Percentiles rank a stretch among this genome's conserved stretches.
Conservation (phyloP, 2,888 invertebrate genomes). For the Tenthredo distinguenda region DNA sequence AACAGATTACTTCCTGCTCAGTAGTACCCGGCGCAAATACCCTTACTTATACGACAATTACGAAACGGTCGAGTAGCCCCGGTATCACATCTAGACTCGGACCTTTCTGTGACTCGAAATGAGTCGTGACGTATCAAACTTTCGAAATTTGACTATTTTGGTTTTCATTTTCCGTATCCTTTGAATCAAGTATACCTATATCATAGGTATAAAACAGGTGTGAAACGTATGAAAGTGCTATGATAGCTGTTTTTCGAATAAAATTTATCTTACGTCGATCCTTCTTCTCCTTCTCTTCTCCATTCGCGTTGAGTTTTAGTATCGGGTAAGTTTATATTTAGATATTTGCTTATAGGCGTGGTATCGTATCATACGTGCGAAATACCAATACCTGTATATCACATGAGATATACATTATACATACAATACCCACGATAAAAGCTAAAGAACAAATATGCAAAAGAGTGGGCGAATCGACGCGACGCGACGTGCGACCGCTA, state of each 20-base stretch:
- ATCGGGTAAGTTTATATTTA: conserved; percentile 17
- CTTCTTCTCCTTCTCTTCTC: background rate
- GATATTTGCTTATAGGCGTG: conserved; percentile 21
- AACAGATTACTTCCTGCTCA: conserved; percentile 75
- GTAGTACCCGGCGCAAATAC: conserved; percentile 59
- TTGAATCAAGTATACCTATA: background rate
- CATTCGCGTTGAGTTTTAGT: background rate
- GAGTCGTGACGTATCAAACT: no score
- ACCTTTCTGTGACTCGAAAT: background rate
- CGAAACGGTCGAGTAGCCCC: background rate
- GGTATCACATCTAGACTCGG: background rate
- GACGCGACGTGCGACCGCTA: background rate
- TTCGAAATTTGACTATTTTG: background rate
- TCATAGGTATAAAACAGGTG: background rate
- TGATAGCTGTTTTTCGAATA: background rate
- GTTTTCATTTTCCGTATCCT: background rate
- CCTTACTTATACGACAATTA: conserved; percentile 53
- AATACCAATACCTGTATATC: conserved; percentile 15
- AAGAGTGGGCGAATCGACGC: conserved; percentile 44
- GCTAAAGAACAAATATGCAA: conserved; percentile 46
- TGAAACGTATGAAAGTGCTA: background rate
- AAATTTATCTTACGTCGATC: background rate
- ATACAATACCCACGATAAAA: conserved; percentile 48
- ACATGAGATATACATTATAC: conserved; percentile 10
- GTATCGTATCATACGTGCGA: background rate